A percentile compares a stretch with the other conserved stretches of the same genome.
Evolutionary conservation across 1,140 invertebrate species (phyloP).

Genomic region (Drosophila pectinifera): DNA sequence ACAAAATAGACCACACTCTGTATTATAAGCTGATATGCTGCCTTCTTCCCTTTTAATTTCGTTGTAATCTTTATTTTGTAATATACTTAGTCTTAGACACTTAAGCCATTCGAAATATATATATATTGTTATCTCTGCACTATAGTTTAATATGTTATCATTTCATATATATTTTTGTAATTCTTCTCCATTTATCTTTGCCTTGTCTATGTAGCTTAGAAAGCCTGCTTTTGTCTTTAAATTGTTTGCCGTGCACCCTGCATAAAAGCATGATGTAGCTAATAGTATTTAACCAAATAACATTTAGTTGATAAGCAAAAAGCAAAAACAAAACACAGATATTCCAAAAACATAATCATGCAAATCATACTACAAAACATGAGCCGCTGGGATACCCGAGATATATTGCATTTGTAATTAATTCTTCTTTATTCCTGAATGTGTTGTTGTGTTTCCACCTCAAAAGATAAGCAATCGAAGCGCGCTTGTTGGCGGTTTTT

Average conservation of each 20-base stretch:
- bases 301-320: constrained; percentile 29
- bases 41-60: constrained; percentile 8
- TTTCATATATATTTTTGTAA: constrained; percentile 27
- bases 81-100: constrained; percentile 16
- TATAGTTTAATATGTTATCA: constrained; percentile 27
- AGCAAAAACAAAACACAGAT: constrained; percentile 21
- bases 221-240: constrained; percentile 29
- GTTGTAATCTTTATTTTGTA: constrained; percentile 28
- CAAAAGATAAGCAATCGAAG: constrained; percentile 31
- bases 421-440: constrained; percentile 41
- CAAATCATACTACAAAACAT: constrained; percentile 37
- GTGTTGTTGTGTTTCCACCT: constrained; percentile 40
- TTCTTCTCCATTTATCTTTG: constrained; percentile 29
- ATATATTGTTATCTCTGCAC: constrained; percentile 40
- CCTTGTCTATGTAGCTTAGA: constrained; percentile 47
- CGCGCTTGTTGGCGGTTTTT: constrained; percentile 45
- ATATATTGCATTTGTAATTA: constrained; percentile 62
- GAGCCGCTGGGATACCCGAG: constrained; percentile 3
- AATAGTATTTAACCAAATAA: constrained; percentile 33
- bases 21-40: constrained; percentile 33
- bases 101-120: constrained; percentile 5
- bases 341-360: constrained; percentile 22
- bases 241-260: constrained; percentile 35
- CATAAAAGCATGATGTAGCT: constrained; percentile 24
- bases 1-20: constrained; percentile 7